Evolutionary conservation across 1,140 invertebrate species (phyloP), one percentile per base, ranked within the genome.

Genomic region (Seison nebaliae): DNA sequence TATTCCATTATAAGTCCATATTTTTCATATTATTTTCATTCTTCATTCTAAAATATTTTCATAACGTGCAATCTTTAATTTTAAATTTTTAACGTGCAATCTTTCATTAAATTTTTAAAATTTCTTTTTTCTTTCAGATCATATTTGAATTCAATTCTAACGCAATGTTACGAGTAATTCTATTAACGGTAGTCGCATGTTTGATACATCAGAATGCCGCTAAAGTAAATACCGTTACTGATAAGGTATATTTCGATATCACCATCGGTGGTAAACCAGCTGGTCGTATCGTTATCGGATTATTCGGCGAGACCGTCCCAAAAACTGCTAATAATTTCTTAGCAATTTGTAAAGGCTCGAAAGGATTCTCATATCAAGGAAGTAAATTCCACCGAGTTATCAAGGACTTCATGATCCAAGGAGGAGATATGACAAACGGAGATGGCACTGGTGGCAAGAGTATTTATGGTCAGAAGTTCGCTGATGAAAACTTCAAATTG

Each of bases 271-370:
- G 43, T 20, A 73, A 56, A 14, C 70, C 70, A 42, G 55, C 74
- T 52, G 88, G 86, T 3, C 67, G 83, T 38, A 76, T 96, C 65
- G 74, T 86, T 44, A 76, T 96, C 58, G 86, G 94, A 61, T 58
- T 98, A 5, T 96, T 81, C 66, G 74, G 81, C 2, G 83, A 98
- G 65, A 69, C 81, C 23, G 81, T 84, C 6, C 88, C 91, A 9
- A 83, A 77, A 63, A 94, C 88, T 5, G 81, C 78, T 47, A 88
- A 98, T 66, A 96, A 98, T 60, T 94, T 98, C 39, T 30, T 32
- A 22, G 23, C 33, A 35, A 29, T 40, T 21, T 30, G 31, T n/a
- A 32, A 26, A 16, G 24, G 24, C 21, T 23, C 38, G 11, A 28
- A 12, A 14, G 38, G 38, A 15, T 28, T 47, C 47, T 22, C 47